Base-by-base conservation (phyloP, 2,888 invertebrate species). In the Ennomos fuscantarius region DNA sequence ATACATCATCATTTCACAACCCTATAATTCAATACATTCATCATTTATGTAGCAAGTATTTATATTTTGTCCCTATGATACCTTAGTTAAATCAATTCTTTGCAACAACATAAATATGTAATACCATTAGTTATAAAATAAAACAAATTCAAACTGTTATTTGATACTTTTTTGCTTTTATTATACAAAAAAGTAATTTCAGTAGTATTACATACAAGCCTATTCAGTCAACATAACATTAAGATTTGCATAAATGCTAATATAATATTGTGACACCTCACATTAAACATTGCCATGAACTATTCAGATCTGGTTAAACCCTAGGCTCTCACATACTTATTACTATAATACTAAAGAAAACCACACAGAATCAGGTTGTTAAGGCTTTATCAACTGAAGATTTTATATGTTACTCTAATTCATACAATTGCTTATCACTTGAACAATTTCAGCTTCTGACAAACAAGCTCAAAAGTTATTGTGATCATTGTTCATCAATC, bases 201-300 rank as follows among this genome's bases (percentile, higher is more conserved):
- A 76, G 60, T 79, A 80, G 70, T 80, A 75, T 43, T 82, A 84
- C 76, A 86, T 85, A 87, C 82, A 86, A 82, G 84, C 82, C 81
- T 86, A 86, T 82, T 84, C 84, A 88, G 87, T 89, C 85, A 84
- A 84, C 75, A 82, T 69, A 83, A 82, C 76, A 79, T 79, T 74
- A 82, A 78, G 76, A 82, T 82, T 82, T 81, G 79, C 80, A 75
- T 83, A 87, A 86, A 87, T 86, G 86, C 86, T 79, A 74, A 74
- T 61, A 74, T 76, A 76, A 55, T 55, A 49, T 77, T 78, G 78
- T 74, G 75, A 80, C 75, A 72, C 56, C 55, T 63, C 65, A 71
- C 66, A 68, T 68, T 66, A 65, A 63, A 55, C 62, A 45, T 37
- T 41, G 49, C 50, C 41, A 32, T 51, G 1, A 48, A 50, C 61